Conservation (phyloP, 1,140 invertebrate genomes). For the Phocides pigmalion region DNA sequence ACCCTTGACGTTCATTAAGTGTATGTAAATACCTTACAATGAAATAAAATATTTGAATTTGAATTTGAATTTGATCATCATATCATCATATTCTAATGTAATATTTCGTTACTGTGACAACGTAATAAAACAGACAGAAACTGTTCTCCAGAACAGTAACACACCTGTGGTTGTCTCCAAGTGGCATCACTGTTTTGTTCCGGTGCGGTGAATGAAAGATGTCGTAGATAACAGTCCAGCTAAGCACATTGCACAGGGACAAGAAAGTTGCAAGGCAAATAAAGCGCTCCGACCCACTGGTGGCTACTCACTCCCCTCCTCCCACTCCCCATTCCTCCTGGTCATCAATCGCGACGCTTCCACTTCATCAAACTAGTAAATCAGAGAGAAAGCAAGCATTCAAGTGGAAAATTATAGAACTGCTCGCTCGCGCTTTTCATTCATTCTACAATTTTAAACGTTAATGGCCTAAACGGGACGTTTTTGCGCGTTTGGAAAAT, state of each 20-base stretch:
- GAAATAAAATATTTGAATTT: too few species aligned
- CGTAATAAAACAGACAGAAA: too few species aligned
- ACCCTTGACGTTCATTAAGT: too few species aligned
- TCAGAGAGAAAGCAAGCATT: constrained; percentile 12
- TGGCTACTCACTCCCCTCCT: background rate
- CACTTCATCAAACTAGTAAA: constrained; percentile 33
- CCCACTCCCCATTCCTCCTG: background rate
- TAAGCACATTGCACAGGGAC: background rate
- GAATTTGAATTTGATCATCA: too few species aligned
- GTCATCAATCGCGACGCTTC: constrained; percentile 32
- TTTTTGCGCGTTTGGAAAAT: background rate
- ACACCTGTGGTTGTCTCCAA: too few species aligned
- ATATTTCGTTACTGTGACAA: too few species aligned
- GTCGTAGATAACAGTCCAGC: background rate
- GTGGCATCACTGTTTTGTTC: too few species aligned
- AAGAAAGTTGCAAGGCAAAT: background rate
- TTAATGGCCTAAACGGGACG: background rate
- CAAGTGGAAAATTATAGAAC: constrained; percentile 29
- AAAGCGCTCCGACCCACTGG: background rate
- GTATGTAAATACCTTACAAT: too few species aligned
- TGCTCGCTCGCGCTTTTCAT: constrained; percentile 18
- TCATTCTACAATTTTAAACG: constrained; percentile 21
- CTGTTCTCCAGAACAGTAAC: too few species aligned
- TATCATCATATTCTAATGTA: too few species aligned
- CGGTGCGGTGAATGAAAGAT: too few species aligned